These are phyloP conservation scores for Agelas oroides DNA, from an alignment of 37 sponge, comb jelly and placozoan species.

Conservation along the genomic window DNA sequence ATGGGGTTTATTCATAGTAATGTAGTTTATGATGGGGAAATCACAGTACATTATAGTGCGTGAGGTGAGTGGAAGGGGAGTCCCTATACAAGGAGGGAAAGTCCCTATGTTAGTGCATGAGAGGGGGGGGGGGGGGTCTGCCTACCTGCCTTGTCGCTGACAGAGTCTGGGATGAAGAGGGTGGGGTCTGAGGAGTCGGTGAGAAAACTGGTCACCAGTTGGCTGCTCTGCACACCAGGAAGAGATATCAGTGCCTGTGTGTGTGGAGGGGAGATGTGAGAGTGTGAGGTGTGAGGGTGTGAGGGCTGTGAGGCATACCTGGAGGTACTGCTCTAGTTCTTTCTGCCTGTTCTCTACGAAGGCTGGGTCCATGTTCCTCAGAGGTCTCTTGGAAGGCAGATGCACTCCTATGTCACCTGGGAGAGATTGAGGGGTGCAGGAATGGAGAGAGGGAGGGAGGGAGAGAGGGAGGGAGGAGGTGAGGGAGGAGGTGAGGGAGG, in stretches of 20 bases:
- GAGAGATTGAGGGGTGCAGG: not conserved
- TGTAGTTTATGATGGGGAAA: too few species aligned
- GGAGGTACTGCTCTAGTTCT: slow-evolving; percentile 59
- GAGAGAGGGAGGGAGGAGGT: not conserved
- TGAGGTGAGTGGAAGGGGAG: too few species aligned
- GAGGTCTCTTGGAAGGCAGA: slow-evolving; percentile 61
- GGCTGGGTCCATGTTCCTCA: slow-evolving; percentile 57
- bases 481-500: not conserved
- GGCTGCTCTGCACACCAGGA: slow-evolving; percentile 17
- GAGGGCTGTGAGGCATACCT: not conserved
- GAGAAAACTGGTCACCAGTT: slow-evolving; percentile 56
- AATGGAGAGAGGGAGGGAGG: not conserved
- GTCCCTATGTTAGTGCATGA: too few species aligned
- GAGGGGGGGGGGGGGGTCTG: too few species aligned
- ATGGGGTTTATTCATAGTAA: too few species aligned
- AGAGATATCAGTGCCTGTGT: not conserved
- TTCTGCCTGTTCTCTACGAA: slow-evolving; percentile 59
- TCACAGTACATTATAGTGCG: too few species aligned
- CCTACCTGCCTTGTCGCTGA: slow-evolving; percentile 51
- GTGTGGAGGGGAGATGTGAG: not conserved
- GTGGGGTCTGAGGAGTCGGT: slow-evolving; percentile 36
- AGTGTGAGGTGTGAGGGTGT: slow-evolving; percentile 6
- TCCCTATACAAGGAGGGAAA: too few species aligned
- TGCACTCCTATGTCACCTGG: slow-evolving; percentile 1
- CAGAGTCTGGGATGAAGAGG: slow-evolving; percentile 61